phyloP scores from a whole-genome alignment of 2,797 vertebrate genomes.

The Clamator glandarius region DNA sequence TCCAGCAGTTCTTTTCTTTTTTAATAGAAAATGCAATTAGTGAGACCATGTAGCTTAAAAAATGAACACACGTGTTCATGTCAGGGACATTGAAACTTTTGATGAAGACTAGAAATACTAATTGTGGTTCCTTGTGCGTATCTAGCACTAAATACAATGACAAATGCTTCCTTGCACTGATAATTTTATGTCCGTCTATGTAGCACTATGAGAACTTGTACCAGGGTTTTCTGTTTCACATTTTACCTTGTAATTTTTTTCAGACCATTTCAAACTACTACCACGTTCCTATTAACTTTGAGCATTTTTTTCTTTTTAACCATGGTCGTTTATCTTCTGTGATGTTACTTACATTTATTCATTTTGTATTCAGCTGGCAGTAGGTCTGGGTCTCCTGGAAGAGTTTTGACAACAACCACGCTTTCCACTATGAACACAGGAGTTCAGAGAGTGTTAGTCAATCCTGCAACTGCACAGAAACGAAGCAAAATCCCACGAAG shows the following conservation, averaged over 20 bases:
- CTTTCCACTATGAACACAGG: conserved; percentile 92
- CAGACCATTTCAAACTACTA: conserved; percentile 37
- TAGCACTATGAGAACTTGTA: neutral
- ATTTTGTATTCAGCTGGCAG: conserved; percentile 88
- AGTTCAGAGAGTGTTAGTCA: conserved; percentile 88
- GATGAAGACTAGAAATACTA: neutral
- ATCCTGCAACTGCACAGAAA: conserved; percentile 82
- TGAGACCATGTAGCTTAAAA: neutral
- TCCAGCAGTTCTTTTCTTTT: neutral
- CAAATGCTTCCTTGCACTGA: neutral
- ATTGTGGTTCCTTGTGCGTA: neutral
- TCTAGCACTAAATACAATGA: neutral
- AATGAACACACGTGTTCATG: rapidly evolving
- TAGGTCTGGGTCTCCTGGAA: conserved; percentile 95
- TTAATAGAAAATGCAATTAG: neutral
- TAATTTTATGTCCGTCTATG: neutral
- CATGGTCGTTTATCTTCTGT: neutral
- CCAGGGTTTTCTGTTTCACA: neutral
- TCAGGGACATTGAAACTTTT: neutral
- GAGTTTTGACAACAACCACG: conserved; percentile 91
- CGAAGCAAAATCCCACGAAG: conserved; percentile 96
- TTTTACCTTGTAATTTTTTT: conserved; percentile 7
- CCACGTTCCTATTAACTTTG: conserved; percentile 6
- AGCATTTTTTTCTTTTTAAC: neutral
- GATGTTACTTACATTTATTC: neutral